phyloP scores from a whole-genome alignment of 2,113 vertebrate species.

The Lepisosteus osseus region DNA sequence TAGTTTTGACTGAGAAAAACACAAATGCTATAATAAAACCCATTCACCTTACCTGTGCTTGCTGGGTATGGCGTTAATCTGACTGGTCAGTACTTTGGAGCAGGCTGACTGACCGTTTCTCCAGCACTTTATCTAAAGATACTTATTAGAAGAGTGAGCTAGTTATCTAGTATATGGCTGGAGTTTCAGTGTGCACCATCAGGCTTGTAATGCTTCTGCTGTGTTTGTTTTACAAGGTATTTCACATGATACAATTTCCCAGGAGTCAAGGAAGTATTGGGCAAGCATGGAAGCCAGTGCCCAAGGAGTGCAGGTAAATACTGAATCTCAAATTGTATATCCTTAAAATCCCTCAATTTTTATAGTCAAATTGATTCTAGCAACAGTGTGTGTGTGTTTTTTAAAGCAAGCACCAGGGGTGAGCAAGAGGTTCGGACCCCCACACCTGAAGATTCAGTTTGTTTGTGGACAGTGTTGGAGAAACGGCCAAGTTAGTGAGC shows the following conservation, averaged over 20 bases:
- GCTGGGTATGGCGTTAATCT: too few relatives aligned
- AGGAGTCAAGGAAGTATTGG: slow-evolving; percentile 87
- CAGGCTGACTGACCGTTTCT: too few relatives aligned
- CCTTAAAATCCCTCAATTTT: background rate
- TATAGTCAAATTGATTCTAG: background rate
- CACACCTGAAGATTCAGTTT: slow-evolving; percentile 94
- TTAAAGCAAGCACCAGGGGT: slow-evolving; percentile 58
- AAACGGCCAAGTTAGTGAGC: slow-evolving; percentile 90
- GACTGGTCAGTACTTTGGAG: too few relatives aligned
- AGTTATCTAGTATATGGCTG: too few relatives aligned
- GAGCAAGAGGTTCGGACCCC: slow-evolving; percentile 75
- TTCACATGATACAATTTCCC: slow-evolving; percentile 82
- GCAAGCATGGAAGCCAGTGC: slow-evolving; percentile 64
- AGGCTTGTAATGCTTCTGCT: background rate
- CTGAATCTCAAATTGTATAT: background rate
- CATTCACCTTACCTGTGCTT: too few relatives aligned
- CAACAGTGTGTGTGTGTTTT: background rate
- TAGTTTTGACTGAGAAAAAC: too few relatives aligned
- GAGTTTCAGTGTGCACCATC: too few relatives aligned
- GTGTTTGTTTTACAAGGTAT: slow-evolving; percentile 66
- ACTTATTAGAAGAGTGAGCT: too few relatives aligned
- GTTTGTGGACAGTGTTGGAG: slow-evolving; percentile 92
- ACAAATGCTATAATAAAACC: too few relatives aligned
- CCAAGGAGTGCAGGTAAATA: slow-evolving; percentile 76
- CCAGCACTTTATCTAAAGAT: too few relatives aligned